phyloP scores from a whole-genome alignment of 2,113 vertebrate species.

The Sinosuthora webbiana region DNA sequence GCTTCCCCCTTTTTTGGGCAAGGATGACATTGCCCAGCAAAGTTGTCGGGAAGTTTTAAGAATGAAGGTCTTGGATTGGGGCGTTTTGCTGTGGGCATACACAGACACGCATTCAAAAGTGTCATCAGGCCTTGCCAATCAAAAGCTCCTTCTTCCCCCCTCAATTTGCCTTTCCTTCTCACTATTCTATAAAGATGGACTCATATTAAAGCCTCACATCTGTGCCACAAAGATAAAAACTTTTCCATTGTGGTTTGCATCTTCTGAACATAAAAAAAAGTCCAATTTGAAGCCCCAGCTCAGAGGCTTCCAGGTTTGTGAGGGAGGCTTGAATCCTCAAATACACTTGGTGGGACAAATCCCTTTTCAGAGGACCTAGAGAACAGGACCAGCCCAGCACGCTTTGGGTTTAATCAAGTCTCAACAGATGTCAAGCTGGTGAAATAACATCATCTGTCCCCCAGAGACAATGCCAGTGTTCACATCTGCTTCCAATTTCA shows the following conservation, averaged over 20 bases:
- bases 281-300: background rate
- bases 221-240: background rate
- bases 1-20: background rate
- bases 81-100: accelerated
- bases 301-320: background rate
- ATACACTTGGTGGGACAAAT: background rate
- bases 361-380: background rate
- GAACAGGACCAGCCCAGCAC: background rate
- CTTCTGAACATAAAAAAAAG: background rate
- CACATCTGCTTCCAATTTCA: constrained; percentile 46
- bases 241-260: background rate
- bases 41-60: background rate
- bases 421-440: constrained; percentile 47
- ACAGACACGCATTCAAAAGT: accelerated
- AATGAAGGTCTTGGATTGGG: background rate
- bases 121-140: background rate
- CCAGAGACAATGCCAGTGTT: constrained; percentile 16
- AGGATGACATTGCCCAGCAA: background rate
- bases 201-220: background rate
- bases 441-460: constrained; percentile 43
- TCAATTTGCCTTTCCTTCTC: background rate
- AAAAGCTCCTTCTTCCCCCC: background rate
- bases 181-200: background rate
- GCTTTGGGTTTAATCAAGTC: constrained; percentile 12
- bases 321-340: background rate